Conservation (phyloP, 2,888 invertebrate genomes). For the Nemapogon koenigi region DNA sequence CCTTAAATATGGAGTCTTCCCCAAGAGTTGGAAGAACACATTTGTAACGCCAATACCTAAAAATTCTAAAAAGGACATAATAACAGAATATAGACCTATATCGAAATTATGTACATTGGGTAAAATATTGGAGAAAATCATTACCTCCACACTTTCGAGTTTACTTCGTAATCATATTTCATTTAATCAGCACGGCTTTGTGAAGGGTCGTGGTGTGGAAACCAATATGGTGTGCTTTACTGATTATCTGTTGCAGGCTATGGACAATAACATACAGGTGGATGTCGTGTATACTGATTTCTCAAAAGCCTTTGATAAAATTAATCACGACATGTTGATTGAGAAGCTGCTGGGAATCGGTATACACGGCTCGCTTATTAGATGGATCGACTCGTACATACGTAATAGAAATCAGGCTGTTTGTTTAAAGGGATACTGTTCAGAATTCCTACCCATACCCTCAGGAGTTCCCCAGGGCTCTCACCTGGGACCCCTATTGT, state of each 20-base stretch:
- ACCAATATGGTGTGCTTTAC: constrained; percentile 14
- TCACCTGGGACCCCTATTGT: constrained; percentile 15
- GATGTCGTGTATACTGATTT: constrained; percentile 16
- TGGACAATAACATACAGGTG: constrained; percentile 15
- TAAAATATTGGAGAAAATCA: too few relatives aligned
- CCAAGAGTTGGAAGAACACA: too few relatives aligned
- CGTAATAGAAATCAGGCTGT: constrained; percentile 14
- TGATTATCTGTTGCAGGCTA: constrained; percentile 10
- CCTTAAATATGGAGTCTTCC: too few relatives aligned
- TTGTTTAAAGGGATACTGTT: constrained; percentile 11
- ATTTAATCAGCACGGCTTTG: constrained; percentile 14
- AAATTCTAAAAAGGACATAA: too few relatives aligned
- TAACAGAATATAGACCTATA: too few relatives aligned
- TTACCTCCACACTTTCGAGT: too few relatives aligned
- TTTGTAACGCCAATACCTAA: too few relatives aligned
- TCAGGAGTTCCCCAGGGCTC: constrained; percentile 16
- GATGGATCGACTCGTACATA: constrained; percentile 16
- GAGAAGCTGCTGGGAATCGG: constrained; percentile 12
- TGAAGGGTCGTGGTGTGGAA: constrained; percentile 14
- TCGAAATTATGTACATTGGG: too few relatives aligned
- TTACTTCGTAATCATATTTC: too few relatives aligned
- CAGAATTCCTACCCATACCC: constrained; percentile 11
- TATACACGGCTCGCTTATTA: constrained; percentile 14
- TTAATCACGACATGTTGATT: constrained; percentile 8
- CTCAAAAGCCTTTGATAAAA: constrained; percentile 17